These are phyloP conservation scores for Poecilia velifera DNA, from an alignment of 2,797 vertebrate genomes.

Conservation along the genomic window DNA sequence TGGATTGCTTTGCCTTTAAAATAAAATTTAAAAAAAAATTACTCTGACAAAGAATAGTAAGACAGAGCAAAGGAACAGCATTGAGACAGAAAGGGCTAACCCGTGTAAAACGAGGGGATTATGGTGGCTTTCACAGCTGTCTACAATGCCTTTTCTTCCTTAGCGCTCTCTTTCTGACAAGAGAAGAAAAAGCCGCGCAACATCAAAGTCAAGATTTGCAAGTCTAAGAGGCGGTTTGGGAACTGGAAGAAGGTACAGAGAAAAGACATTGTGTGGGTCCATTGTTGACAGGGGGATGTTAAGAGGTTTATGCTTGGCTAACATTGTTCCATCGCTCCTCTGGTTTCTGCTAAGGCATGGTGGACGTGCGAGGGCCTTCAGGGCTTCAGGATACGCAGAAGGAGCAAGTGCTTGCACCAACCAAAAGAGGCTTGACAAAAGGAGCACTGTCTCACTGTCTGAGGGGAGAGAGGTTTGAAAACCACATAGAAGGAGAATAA, in stretches of 20 bases:
- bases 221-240: slow-evolving; percentile 75
- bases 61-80: slow-evolving; percentile 63
- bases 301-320: slow-evolving; percentile 72
- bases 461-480: slow-evolving; percentile 44
- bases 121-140: slow-evolving; percentile 73
- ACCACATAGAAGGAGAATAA: slow-evolving; percentile 49
- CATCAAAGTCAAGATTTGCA: slow-evolving; percentile 78
- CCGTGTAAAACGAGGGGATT: slow-evolving; percentile 68
- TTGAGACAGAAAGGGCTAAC: slow-evolving; percentile 64
- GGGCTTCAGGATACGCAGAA: slow-evolving; percentile 59
- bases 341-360: slow-evolving; percentile 67
- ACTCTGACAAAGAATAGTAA: slow-evolving; percentile 40
- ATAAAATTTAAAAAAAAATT: slow-evolving; percentile 6
- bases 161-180: slow-evolving; percentile 63
- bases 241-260: slow-evolving; percentile 74
- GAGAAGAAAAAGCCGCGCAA: slow-evolving; percentile 64
- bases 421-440: slow-evolving; percentile 59
- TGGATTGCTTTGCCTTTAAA: slow-evolving; percentile 53
- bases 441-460: slow-evolving; percentile 68
- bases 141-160: slow-evolving; percentile 64
- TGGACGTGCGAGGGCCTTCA: slow-evolving; percentile 62
- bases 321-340: slow-evolving; percentile 67
- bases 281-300: slow-evolving; percentile 67
- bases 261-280: slow-evolving; percentile 66
- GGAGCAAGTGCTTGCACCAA: slow-evolving; percentile 62